phyloP scores from a whole-genome alignment of 2,888 invertebrate genomes.

The Volucella inflata region DNA sequence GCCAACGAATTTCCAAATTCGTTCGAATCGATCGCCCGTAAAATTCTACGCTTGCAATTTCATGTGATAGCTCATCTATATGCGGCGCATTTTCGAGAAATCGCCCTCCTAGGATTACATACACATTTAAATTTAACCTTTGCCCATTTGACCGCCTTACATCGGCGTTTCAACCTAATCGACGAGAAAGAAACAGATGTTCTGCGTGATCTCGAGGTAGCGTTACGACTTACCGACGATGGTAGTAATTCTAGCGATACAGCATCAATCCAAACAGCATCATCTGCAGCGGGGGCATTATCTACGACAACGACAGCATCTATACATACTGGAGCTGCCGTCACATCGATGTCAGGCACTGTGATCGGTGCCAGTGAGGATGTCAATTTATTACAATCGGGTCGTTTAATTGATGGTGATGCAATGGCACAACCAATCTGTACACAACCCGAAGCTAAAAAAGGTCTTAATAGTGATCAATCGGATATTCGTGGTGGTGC shows the following conservation, averaged over 20 bases:
- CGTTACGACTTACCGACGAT: conserved; percentile 88
- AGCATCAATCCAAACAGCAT: conserved; percentile 72
- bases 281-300: conserved; percentile 76
- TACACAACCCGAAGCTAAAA: conserved; percentile 83
- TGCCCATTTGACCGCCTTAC: conserved; percentile 95
- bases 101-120: conserved; percentile 96
- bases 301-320: conserved; percentile 65
- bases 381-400: conserved; percentile 80
- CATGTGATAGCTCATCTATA: conserved; percentile 99
- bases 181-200: conserved; percentile 98
- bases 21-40: conserved; percentile 97
- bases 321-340: conserved; percentile 64
- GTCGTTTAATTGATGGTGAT: conserved; percentile 80
- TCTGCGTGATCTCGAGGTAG: conserved; percentile 94
- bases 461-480: conserved; percentile 74
- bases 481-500: conserved; percentile 76
- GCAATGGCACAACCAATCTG: conserved; percentile 82
- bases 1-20: conserved; percentile 97
- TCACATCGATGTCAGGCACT: conserved; percentile 71
- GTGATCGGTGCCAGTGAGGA: conserved; percentile 77
- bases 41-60: conserved; percentile 97
- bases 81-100: conserved; percentile 98
- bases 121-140: conserved; percentile 98
- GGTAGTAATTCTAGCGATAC: conserved; percentile 73
- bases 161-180: conserved; percentile 94